Conservation (phyloP, 2,113 vertebrate genomes). For the Rhea americana region DNA sequence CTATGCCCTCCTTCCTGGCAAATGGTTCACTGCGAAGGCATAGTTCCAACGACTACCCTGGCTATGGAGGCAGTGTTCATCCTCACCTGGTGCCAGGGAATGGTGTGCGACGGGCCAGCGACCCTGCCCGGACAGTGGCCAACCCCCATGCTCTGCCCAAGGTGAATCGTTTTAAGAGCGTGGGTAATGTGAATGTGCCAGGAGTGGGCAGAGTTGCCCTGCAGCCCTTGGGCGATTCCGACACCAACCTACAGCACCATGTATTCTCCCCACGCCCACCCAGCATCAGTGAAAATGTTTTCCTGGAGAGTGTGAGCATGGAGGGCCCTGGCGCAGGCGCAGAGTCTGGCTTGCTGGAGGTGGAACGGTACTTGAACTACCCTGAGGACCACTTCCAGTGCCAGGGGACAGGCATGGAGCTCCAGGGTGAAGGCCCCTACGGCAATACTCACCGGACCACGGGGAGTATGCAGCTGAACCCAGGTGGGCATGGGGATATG, state of each 20-base stretch:
- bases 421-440: constrained; percentile 70
- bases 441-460: constrained; percentile 46
- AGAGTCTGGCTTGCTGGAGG: constrained; percentile 74
- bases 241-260: constrained; percentile 77
- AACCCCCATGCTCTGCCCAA: constrained; percentile 78
- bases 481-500: constrained; percentile 53
- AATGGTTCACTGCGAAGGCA: constrained; percentile 76
- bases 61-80: constrained; percentile 78
- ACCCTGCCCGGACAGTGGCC: constrained; percentile 80
- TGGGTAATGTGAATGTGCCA: constrained; percentile 78
- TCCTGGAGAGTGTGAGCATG: constrained; percentile 78
- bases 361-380: constrained; percentile 81
- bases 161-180: constrained; percentile 88
- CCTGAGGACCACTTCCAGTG: constrained; percentile 62
- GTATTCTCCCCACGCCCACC: constrained; percentile 90
- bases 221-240: constrained; percentile 78
- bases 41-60: constrained; percentile 79
- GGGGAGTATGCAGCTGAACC: constrained; percentile 42
- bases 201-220: constrained; percentile 70
- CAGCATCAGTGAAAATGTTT: constrained; percentile 91
- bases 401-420: constrained; percentile 51
- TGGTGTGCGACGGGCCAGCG: constrained; percentile 85
- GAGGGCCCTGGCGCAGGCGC: constrained; percentile 57
- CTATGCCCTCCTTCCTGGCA: constrained; percentile 72
- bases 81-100: constrained; percentile 79